Evolutionary conservation across 1,140 invertebrate species (phyloP).

Genomic region (Macrosteles quadrilineatus): DNA sequence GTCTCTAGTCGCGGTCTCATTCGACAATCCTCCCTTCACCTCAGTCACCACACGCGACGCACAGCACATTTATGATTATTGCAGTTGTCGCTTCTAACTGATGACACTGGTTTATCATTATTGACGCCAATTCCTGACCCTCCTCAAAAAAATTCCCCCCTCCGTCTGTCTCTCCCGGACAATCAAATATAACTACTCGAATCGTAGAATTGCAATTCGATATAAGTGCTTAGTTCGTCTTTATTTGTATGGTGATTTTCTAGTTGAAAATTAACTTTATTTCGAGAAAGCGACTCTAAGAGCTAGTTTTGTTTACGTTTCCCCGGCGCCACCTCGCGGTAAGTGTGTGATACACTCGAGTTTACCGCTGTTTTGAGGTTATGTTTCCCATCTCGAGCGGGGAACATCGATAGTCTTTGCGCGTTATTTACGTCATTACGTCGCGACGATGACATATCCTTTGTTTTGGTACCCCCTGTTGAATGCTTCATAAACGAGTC

Average conservation of each 20-base stretch:
- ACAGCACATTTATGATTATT: conserved; percentile 26
- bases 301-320: background rate
- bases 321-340: background rate
- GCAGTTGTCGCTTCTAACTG: conserved; percentile 33
- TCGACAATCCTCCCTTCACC: background rate
- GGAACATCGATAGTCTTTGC: conserved; percentile 24
- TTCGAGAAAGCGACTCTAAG: background rate
- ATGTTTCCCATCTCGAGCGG: conserved; percentile 21
- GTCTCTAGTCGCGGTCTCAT: background rate
- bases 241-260: background rate
- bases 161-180: conserved; percentile 13
- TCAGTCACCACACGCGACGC: too few species aligned
- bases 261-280: background rate
- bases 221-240: too few species aligned
- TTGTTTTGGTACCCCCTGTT: conserved; percentile 41
- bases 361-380: background rate
- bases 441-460: conserved; percentile 40
- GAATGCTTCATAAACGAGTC: conserved; percentile 35
- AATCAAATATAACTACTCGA: conserved; percentile 24
- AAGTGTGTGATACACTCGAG: background rate
- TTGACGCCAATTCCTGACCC: conserved; percentile 41
- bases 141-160: conserved; percentile 36
- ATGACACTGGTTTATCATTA: conserved; percentile 39
- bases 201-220: background rate
- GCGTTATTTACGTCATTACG: conserved; percentile 29